Evolutionary conservation across 37 sponge, comb jelly and placozoan genomes (phyloP).

Genomic region (Aplysina aerophoba): DNA sequence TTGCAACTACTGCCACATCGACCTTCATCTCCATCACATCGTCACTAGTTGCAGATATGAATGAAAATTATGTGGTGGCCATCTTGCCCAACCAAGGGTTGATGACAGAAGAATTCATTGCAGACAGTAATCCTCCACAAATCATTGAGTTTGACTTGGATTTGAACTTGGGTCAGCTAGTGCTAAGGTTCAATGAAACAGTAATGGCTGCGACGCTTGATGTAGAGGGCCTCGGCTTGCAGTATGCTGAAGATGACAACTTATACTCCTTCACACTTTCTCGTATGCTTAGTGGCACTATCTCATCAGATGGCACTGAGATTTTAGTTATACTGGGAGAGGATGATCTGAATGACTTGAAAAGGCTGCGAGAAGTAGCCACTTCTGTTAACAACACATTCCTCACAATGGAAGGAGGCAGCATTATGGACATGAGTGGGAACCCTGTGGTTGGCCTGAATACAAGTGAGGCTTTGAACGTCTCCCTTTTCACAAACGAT

Average conservation of each 20-base stretch:
- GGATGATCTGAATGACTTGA: slow-evolving; percentile 78
- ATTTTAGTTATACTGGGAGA: slow-evolving; percentile 62
- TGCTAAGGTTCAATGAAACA: slow-evolving; percentile 86
- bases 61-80: slow-evolving; percentile 49
- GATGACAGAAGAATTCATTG: slow-evolving; percentile 44
- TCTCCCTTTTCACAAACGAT: slow-evolving; percentile 62
- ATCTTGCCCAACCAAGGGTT: slow-evolving; percentile 33
- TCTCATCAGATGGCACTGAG: slow-evolving; percentile 64
- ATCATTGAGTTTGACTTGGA: slow-evolving; percentile 73
- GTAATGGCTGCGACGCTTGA: slow-evolving; percentile 63
- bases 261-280: slow-evolving; percentile 46
- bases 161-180: slow-evolving; percentile 63
- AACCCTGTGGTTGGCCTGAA: slow-evolving; percentile 64
- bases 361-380: slow-evolving; percentile 74
- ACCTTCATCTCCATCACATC: slow-evolving; percentile 63
- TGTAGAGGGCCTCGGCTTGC: slow-evolving; percentile 66
- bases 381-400: slow-evolving; percentile 72
- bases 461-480: slow-evolving; percentile 51
- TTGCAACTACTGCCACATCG: slow-evolving; percentile 43
- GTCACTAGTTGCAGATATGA: slow-evolving; percentile 72
- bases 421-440: slow-evolving; percentile 80
- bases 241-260: slow-evolving; percentile 37
- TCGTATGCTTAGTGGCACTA: slow-evolving; percentile 7
- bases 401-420: slow-evolving; percentile 62
- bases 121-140: slow-evolving; percentile 63